Base-by-base conservation (phyloP, 2,888 invertebrate species). In the Chaitophorus viminalis region DNA sequence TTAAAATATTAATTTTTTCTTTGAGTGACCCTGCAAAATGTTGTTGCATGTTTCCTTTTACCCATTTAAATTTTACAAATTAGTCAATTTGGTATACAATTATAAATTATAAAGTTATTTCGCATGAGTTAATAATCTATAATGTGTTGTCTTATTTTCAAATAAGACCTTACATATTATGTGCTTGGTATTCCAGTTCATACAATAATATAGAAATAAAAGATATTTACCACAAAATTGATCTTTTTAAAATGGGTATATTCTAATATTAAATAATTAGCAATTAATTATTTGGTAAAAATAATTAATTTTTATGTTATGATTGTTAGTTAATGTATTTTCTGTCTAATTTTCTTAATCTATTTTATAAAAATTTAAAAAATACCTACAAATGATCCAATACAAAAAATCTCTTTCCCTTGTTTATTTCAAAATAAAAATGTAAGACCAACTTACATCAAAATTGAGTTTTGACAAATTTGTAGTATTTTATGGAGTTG, bases 401-500 rank as follows among this genome's bases (percentile, higher is more conserved):
- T 68, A 46, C n/a, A n/a, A 68, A 29, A 29, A 68, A 85, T 52
- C 2, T n/a, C 25, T 74, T 39, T 65, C 65, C 75, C 65, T 76
- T 84, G 31, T 68, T 85, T 68, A 76, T 39, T 60, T 76, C 65
- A 46, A 84, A 84, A 84, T 65, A 68, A 68, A 68, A n/a, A 83
- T 60, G 60, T 39, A 65, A 46, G 46, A 46, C 46, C 21, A 14
- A 77, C 65, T 46, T 33, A 68, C 33, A 68, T n/a, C 46, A 68
- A 33, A 52, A 65, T 81, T 46, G 81, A 60, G 60, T 39, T 81
- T 81, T 79, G 74, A 86, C 60, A 81, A 75, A 39, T 87, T 86
- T 86, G 65, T 87, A 79, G 65, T 87, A 81, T 81, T 87, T 87
- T 74, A 87, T 87, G 81, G 87, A 81, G 87, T 74, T 87, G 60